Base-by-base conservation (phyloP, 2,797 vertebrate genomes). In the Myripristis murdjan region DNA sequence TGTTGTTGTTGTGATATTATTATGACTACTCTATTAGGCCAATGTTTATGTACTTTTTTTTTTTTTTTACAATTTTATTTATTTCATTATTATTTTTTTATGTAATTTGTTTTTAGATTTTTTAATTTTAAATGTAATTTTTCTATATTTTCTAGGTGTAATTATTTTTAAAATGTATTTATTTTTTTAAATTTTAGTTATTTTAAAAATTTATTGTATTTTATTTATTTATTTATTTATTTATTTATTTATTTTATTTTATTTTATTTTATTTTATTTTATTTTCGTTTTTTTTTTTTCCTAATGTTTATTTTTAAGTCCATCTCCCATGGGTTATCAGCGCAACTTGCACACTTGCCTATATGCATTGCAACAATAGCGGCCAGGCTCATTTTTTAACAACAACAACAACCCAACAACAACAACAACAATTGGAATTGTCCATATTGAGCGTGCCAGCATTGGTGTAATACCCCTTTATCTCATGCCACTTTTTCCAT, bases 401-500 rank as follows among this genome's bases (percentile, higher is more conserved):
- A 1, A 14, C 14, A 33, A 44, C n/a, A n/a, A n/a, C n/a, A n/a
- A n/a, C n/a, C n/a, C 7, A 22, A 28, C n/a, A 26, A 56, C 16
- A n/a, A 1, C 16, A 6, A 57, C 23, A 11, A 23, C 47, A 15
- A 41, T 57, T 46, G 41, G 74, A 84, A 70, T 77, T n/a, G n/a
- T 77, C 0, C 18, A 1, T 20, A 3, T 59, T 9, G 4, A 8
- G 0, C 46, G 66, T 33, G 6, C 46, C 68, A 20, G 9, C 22
- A 22, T 48, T 35, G 49, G 54, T 6, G 48, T 1, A 24, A 12
- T 62, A 51, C 75, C 73, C 61, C 64, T 53, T 62, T 53, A 6
- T 37, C 20, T 51, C 26, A 52, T 1, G n/a, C 31, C 64, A 59
- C 71, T 73, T 83, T 76, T 58, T 91, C 66, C 87, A 89, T 90